phyloP scores from a whole-genome alignment of 2,797 vertebrate species.

The Gallinago nigripennis region DNA sequence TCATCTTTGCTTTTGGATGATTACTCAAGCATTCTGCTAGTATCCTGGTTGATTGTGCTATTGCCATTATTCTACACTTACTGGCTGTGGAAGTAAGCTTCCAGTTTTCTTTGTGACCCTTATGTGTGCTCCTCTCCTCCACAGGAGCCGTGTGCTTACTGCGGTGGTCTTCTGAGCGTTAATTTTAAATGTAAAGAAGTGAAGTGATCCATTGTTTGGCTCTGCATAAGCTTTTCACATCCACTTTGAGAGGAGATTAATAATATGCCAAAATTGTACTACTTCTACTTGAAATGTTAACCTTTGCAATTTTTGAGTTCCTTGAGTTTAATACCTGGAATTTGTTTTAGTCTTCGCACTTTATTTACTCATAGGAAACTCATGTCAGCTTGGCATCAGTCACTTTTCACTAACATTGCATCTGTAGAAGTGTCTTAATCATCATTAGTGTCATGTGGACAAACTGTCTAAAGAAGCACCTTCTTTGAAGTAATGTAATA shows the following conservation, averaged over 20 bases:
- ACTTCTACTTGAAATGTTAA: background rate
- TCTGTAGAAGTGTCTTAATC: background rate
- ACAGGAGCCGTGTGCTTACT: background rate
- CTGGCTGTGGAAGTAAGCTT: background rate
- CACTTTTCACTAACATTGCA: background rate
- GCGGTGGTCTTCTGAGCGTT: background rate
- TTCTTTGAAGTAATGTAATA: background rate
- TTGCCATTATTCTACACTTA: background rate
- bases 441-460: background rate
- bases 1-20: background rate
- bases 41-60: background rate
- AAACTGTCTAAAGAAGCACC: background rate
- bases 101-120: background rate
- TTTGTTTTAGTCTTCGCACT: background rate
- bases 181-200: background rate
- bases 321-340: background rate
- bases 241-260: background rate
- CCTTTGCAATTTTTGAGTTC: background rate
- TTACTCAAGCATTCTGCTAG: background rate
- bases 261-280: background rate
- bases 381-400: background rate
- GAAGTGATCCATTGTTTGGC: background rate
- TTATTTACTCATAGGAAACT: background rate
- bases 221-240: background rate
- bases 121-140: background rate